Percentiles rank a stretch among this genome's conserved stretches.
Evolutionary conservation across 2,888 invertebrate genomes (phyloP).

Genomic region (Blera fallax): DNA sequence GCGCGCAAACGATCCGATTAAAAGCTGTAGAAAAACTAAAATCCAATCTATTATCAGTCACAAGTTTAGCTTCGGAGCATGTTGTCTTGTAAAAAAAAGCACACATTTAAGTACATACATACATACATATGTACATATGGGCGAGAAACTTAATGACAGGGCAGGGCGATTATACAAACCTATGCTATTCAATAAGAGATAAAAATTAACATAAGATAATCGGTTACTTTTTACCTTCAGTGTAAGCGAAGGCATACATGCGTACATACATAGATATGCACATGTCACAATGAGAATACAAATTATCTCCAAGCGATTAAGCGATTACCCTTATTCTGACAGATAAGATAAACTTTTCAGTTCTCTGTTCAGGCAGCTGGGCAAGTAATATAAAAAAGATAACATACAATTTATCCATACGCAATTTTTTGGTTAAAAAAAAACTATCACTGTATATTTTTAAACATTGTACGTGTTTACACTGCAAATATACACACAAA

Average conservation of each 20-base stretch:
- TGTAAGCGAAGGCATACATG: slow-evolving; percentile 4
- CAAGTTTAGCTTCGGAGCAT: not conserved
- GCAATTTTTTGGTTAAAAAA: not conserved
- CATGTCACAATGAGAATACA: slow-evolving; percentile 24
- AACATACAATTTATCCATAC: not conserved
- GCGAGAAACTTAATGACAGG: not conserved
- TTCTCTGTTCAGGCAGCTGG: slow-evolving; percentile 5
- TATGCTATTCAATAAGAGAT: not conserved
- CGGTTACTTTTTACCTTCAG: not conserved
- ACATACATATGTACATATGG: not conserved
- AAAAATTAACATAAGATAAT: not conserved
- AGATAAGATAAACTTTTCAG: slow-evolving; percentile 56
- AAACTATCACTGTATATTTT: not conserved
- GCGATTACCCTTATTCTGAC: slow-evolving; percentile 36
- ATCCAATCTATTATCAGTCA: slow-evolving; percentile 10
- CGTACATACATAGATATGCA: too few species aligned
- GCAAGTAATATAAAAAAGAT: not conserved
- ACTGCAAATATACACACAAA: slow-evolving; percentile 10
- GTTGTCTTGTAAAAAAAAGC: not conserved
- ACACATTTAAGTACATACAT: not conserved
- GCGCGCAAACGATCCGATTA: slow-evolving; percentile 44
- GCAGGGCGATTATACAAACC: not conserved
- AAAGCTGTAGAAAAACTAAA: slow-evolving; percentile 43
- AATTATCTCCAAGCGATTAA: slow-evolving; percentile 37
- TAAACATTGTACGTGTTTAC: slow-evolving; percentile 13